Base-by-base conservation (phyloP, 1,140 invertebrate genomes). In the Tachypleus tridentatus region DNA sequence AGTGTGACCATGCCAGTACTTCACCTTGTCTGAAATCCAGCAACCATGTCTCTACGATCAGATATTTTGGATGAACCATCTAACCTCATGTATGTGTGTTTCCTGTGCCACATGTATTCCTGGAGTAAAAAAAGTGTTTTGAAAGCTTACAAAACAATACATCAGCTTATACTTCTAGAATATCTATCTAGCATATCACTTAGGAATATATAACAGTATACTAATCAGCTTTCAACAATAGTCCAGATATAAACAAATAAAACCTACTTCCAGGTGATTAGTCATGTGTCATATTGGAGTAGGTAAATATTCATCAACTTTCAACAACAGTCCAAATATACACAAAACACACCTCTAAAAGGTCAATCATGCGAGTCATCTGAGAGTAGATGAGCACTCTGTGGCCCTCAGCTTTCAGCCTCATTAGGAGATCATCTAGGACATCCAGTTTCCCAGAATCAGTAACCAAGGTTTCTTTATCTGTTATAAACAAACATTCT, bases 351-450 rank as follows among this genome's bases (percentile, higher is more conserved):
- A 94, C 93, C 83, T 97, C 93, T 57, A 98, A 76, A 48, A 98
- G 79, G 76, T 98, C 94, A 70, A 98, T 91, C 91, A 97, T 95
- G 75, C 91, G 88, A 0, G 91, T 95, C 92, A 98, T 97, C 78
- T 97, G 94, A 4, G 93, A 96, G 77, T 97, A 98, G 71, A 98
- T 92, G 5, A 98, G 81, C 0, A 97, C 94, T 67, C 93, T 80
- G 77, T 98, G 93, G 1, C 91, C 91, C 69, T 87, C 84, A 64
- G 86, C 84, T 72, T 96, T 93, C 3, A 98, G 78, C 63, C 86
- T 82, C 54, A 81, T 86, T 29, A 98, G 76, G 57, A 98, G 78
- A 48, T 83, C 83, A 73, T 98, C 93, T 47, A 98, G 77, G 7
- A 96, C 88, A 59, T 87, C 86, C 49, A 98, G 80, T 77, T 98